Conservation (phyloP, 1,140 invertebrate species). For the Bombus turneri region DNA sequence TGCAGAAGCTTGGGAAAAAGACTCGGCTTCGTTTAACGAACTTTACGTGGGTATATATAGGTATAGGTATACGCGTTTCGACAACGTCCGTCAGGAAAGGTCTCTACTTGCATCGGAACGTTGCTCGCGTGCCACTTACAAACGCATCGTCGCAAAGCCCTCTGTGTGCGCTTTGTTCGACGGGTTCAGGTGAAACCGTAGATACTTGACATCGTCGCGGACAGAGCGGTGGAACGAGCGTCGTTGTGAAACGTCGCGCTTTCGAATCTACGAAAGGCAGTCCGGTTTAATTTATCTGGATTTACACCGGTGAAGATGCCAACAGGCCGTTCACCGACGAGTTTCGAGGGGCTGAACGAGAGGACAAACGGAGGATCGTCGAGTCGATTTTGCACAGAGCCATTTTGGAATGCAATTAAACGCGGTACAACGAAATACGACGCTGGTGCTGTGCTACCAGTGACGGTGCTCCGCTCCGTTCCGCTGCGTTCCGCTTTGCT, state of each 20-base stretch:
- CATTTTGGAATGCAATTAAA: constrained; percentile 81
- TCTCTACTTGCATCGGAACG: constrained; percentile 2
- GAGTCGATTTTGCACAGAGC: constrained; percentile 70
- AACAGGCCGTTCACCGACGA: constrained; percentile 22
- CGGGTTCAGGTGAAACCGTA: constrained; percentile 58
- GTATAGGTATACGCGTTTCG: neutral
- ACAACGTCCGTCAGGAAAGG: neutral
- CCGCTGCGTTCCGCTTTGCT: constrained; percentile 38
- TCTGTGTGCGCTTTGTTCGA: constrained; percentile 40
- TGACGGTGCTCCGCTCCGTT: constrained; percentile 46
- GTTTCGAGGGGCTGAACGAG: constrained; percentile 45
- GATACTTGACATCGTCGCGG: constrained; percentile 46
- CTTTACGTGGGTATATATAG: neutral
- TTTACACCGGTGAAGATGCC: constrained; percentile 64
- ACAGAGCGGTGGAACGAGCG: neutral
- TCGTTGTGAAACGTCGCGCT: constrained; percentile 16
- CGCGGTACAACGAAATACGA: constrained; percentile 77
- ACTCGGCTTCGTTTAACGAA: neutral
- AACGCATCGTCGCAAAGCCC: constrained; percentile 51
- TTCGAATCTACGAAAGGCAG: constrained; percentile 21
- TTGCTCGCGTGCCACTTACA: neutral
- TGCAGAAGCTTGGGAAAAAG: no score
- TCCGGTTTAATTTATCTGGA: constrained; percentile 67
- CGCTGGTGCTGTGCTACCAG: constrained; percentile 40
- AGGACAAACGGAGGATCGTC: constrained; percentile 54